Evolutionary conservation across 23 tunicate genomes (phyloP).

Genomic region (Trididemnum nubilum): DNA sequence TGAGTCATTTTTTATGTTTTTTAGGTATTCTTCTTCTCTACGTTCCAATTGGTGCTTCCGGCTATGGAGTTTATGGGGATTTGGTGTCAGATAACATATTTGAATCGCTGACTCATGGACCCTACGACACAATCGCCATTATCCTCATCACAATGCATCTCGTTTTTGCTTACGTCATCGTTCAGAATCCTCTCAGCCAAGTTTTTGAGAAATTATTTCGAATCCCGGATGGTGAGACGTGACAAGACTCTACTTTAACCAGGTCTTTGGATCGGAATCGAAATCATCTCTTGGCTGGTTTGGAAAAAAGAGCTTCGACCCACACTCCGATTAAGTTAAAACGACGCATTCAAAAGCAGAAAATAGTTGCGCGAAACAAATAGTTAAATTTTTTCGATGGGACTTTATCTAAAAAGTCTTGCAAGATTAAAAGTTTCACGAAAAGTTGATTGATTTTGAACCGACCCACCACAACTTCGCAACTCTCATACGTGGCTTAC

Average conservation of each 20-base stretch:
- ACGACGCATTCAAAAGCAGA: too few relatives aligned
- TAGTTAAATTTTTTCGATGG: too few relatives aligned
- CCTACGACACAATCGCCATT: conserved; percentile 52
- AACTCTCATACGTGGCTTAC: too few relatives aligned
- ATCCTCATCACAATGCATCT: conserved; percentile 90
- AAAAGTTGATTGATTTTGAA: too few relatives aligned
- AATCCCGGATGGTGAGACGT: conserved; percentile 60
- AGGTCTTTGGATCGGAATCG: background rate
- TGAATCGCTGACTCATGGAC: conserved; percentile 63
- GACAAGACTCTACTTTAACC: background rate
- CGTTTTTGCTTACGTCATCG: conserved; percentile 87
- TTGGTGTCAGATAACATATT: conserved; percentile 77
- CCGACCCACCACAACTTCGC: too few relatives aligned
- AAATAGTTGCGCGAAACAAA: too few relatives aligned
- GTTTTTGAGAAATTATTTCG: conserved; percentile 74
- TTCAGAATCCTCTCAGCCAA: conserved; percentile 94
- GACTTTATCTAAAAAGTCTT: too few relatives aligned
- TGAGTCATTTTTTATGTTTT: too few relatives aligned
- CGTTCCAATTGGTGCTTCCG: conserved; percentile 77
- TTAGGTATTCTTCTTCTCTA: conserved; percentile 82
- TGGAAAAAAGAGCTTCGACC: too few relatives aligned
- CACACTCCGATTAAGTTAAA: too few relatives aligned
- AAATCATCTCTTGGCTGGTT: too few relatives aligned
- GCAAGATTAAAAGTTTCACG: too few relatives aligned
- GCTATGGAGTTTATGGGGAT: conserved; percentile 80